Evolutionary conservation across 2,797 vertebrate genomes (phyloP), one percentile per base, ranked within the genome.

Genomic region (Alectoris magna): DNA sequence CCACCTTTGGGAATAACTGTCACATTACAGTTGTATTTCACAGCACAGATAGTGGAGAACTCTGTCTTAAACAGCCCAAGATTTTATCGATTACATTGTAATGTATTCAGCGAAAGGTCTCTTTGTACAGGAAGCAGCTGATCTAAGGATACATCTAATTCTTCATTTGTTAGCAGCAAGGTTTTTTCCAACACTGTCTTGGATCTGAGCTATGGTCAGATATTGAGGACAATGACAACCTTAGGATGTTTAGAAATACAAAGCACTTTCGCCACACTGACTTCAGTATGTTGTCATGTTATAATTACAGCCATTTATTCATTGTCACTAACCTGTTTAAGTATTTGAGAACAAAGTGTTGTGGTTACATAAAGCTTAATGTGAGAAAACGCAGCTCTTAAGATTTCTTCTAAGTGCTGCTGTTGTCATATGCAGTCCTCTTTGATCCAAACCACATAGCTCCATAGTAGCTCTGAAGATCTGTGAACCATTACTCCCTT

Each of bases 361-460:
- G 86, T 55, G 91, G 91, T 88, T 82, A 49, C n/a, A 90, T 55
- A 93, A 95, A 91, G 84, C 21, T 39, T 86, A 11, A 41, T 53
- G 63, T 43, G 89, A 82, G 91, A 88, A 75, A 92, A 72, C 0
- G 0, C 41, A 67, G 0, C 75, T 91, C 85, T 94, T 71, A 56
- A 85, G 90, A 93, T 91, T 88, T 81, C 85, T 94, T 88, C 84
- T 71, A 88, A 85, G 84, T 1, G 3, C 56, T 67, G 77, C 74
- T 91, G 58, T 31, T 95, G 87, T 92, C 78, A 94, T 93, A 59
- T 38, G 71, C 89, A 93, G 60, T 24, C 21, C 12, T 43, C 39
- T 97, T 96, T 95, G 94, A 96, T 95, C 62, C 87, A 59, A 64
- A 71, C 91, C 91, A 68, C 83, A 93, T 56, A 88, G 82, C 75